Evolutionary conservation across 2,113 vertebrate genomes (phyloP).

Genomic region (Chaenogobius annularis): DNA sequence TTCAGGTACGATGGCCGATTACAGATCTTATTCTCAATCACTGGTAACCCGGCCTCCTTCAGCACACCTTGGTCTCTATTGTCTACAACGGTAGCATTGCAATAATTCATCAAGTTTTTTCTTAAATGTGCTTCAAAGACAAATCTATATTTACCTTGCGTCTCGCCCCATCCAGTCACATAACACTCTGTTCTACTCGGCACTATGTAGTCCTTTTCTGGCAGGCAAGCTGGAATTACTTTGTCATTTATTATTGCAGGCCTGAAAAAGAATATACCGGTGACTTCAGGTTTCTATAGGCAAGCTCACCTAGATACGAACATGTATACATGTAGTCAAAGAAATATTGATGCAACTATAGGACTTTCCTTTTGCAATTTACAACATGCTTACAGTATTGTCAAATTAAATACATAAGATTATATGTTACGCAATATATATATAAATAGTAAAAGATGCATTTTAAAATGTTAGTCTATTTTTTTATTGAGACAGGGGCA

Average conservation of each 20-base stretch:
- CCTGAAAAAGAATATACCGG: slow-evolving; percentile 69
- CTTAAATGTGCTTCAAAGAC: not conserved
- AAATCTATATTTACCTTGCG: slow-evolving; percentile 76
- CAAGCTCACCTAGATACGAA: not conserved
- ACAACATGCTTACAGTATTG: no score
- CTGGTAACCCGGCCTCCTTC: slow-evolving; percentile 92
- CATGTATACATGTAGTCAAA: not conserved
- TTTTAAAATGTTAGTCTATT: no score
- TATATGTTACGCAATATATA: no score
- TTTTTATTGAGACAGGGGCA: no score
- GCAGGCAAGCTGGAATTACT: slow-evolving; percentile 86
- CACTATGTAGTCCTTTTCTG: slow-evolving; percentile 80
- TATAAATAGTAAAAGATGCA: no score
- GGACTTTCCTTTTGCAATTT: no score
- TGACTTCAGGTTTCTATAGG: not conserved
- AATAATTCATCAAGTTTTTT: not conserved
- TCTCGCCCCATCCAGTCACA: slow-evolving; percentile 95
- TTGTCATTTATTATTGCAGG: slow-evolving; percentile 83
- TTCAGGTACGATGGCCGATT: slow-evolving; percentile 84
- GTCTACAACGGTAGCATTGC: slow-evolving; percentile 64
- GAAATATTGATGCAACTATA: not conserved
- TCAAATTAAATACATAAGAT: no score
- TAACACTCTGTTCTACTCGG: slow-evolving; percentile 85
- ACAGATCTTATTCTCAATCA: slow-evolving; percentile 93
- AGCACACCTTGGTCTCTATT: slow-evolving; percentile 78